Conservation (phyloP, 2,797 vertebrate genomes). For the Oreortyx pictus region DNA sequence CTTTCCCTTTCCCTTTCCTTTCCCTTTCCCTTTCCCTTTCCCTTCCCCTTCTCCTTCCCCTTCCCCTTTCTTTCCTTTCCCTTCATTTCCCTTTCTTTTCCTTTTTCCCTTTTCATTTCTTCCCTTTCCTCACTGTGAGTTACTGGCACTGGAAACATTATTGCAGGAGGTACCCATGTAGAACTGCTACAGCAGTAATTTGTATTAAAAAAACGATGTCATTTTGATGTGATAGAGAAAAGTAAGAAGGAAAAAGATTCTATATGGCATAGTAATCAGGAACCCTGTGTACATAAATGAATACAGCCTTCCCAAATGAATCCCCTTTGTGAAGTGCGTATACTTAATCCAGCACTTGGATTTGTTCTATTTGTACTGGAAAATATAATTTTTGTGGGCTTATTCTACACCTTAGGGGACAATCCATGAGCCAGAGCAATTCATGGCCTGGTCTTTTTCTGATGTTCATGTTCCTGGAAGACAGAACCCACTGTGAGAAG, state of each 20-base stretch:
- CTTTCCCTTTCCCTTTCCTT: too few relatives aligned
- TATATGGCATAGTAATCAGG: not conserved
- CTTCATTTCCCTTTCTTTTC: too few relatives aligned
- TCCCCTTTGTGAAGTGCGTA: not conserved
- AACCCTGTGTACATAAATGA: not conserved
- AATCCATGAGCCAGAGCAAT: not conserved
- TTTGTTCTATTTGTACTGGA: constrained; percentile 5
- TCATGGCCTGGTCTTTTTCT: not conserved
- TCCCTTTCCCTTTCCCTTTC: too few relatives aligned
- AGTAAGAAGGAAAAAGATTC: not conserved
- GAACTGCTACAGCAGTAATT: not conserved
- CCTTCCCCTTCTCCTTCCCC: too few relatives aligned
- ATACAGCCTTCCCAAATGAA: not conserved
- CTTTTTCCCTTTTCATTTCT: too few relatives aligned
- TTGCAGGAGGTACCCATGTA: rapidly evolving
- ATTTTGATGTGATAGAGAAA: not conserved
- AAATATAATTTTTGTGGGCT: not conserved
- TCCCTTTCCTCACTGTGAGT: not conserved
- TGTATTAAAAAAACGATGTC: not conserved
- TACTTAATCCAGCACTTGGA: not conserved
- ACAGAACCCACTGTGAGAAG: constrained; percentile 14
- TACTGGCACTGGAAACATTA: not conserved
- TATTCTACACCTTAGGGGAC: not conserved
- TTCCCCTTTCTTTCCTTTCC: too few relatives aligned
- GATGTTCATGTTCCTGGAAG: constrained; percentile 23